phyloP scores from a whole-genome alignment of 1,140 invertebrate genomes.

The Rhopalosiphum maidis region DNA sequence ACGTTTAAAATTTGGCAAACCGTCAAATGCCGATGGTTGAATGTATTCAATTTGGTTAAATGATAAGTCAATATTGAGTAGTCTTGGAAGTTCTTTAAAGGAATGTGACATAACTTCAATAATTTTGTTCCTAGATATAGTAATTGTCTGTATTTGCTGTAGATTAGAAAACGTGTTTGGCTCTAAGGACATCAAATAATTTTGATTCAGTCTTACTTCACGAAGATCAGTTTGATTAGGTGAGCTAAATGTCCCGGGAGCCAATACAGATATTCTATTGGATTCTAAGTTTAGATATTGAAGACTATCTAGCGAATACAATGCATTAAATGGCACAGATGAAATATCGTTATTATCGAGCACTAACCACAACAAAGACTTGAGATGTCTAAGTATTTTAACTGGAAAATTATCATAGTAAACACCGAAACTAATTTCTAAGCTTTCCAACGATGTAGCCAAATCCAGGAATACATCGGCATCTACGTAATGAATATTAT shows the following conservation, averaged over 20 bases:
- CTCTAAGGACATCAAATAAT: slow-evolving; percentile 70
- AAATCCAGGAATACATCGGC: slow-evolving; percentile 78
- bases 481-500: slow-evolving; percentile 80
- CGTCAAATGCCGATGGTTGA: slow-evolving; percentile 70
- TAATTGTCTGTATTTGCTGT: slow-evolving; percentile 72
- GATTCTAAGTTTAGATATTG: slow-evolving; percentile 87
- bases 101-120: slow-evolving; percentile 66
- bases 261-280: slow-evolving; percentile 74
- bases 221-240: slow-evolving; percentile 75
- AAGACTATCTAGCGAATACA: slow-evolving; percentile 74
- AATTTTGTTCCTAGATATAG: slow-evolving; percentile 76
- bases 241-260: slow-evolving; percentile 71
- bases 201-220: slow-evolving; percentile 79
- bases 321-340: slow-evolving; percentile 69
- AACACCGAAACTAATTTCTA: slow-evolving; percentile 85
- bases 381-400: slow-evolving; percentile 73
- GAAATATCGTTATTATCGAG: slow-evolving; percentile 88
- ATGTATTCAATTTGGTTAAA: slow-evolving; percentile 72
- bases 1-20: slow-evolving; percentile 73
- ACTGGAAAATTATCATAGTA: slow-evolving; percentile 79
- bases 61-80: slow-evolving; percentile 74
- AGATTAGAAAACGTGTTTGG: slow-evolving; percentile 72
- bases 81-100: slow-evolving; percentile 72
- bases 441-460: slow-evolving; percentile 75
- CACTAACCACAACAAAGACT: slow-evolving; percentile 80